Conservation (phyloP, 2,113 vertebrate species). For the human region GRCh38 chr13:25793001-25793500, state of each 20-base stretch:
- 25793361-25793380: neutral
- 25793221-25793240: neutral
- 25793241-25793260: neutral
- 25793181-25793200: neutral
- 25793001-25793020: accelerated
- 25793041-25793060: no score
- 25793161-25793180: neutral
- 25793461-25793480: neutral
- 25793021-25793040: no score
- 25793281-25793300: neutral
- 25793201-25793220: neutral
- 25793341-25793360: neutral
- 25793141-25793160: neutral
- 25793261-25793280: neutral
- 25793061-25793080: neutral
- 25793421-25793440: neutral
- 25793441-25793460: neutral
- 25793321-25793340: neutral
- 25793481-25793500: neutral
- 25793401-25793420: neutral
- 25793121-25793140: neutral
- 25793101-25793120: neutral
- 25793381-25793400: neutral
- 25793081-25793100: neutral
- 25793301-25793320: neutral